These are phyloP conservation scores for Apodemia duryi DNA, from an alignment of 2,888 invertebrate genomes.

Conservation along the genomic window DNA sequence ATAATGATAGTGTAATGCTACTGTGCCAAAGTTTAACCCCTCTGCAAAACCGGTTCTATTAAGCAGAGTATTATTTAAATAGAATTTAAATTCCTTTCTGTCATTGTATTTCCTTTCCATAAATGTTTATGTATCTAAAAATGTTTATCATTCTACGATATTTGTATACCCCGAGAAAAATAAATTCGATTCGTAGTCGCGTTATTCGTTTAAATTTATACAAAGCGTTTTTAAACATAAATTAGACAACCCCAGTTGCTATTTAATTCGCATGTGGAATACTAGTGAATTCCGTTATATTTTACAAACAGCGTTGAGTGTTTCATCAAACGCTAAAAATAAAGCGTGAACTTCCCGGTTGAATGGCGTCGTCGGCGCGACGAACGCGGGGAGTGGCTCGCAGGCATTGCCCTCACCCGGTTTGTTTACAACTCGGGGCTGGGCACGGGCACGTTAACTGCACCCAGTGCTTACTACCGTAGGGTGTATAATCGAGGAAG, in stretches of 20 bases:
- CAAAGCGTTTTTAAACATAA: not conserved
- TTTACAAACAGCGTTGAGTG: conserved; percentile 42
- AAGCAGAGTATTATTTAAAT: not conserved
- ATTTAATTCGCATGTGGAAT: conserved; percentile 19
- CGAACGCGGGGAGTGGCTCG: conserved; percentile 66
- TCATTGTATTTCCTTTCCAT: not conserved
- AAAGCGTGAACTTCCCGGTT: conserved; percentile 77
- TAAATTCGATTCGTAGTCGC: not conserved
- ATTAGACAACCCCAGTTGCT: conserved; percentile 1
- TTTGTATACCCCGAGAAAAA: not conserved
- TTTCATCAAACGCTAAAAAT: conserved; percentile 71
- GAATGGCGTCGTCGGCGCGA: conserved; percentile 67
- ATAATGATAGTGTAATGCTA: conserved; percentile 19
- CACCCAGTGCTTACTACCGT: conserved; percentile 49
- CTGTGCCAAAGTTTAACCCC: conserved; percentile 15
- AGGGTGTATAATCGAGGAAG: conserved; percentile 53
- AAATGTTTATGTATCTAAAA: conserved; percentile 8
- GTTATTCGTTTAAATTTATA: not conserved
- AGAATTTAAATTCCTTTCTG: not conserved
- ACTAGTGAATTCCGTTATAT: conserved; percentile 33
- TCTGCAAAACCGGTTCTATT: conserved; percentile 17
- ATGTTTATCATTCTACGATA: not conserved
- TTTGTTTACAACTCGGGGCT: conserved; percentile 72
- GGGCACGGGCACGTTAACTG: conserved; percentile 45
- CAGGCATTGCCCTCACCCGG: conserved; percentile 77